Base-by-base conservation (phyloP, 1,140 invertebrate genomes). In the Tenebrio molitor region DNA sequence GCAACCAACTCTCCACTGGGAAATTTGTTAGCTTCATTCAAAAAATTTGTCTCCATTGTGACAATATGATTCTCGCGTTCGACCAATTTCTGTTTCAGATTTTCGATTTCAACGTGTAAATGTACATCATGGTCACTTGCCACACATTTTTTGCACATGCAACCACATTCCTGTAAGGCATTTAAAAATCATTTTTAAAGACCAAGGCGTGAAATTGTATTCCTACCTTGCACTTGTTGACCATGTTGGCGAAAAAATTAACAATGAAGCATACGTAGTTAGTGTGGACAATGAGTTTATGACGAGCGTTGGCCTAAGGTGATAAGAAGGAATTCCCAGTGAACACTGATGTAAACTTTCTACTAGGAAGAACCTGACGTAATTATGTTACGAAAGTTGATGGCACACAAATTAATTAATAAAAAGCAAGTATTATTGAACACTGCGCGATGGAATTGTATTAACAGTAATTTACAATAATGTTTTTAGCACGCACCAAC, bases 51-150 rank as follows among this genome's bases (percentile, higher is more conserved):
- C 82, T 97, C 95, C 87, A 97, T 91, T 74, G 89, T 91, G 65
- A 93, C 87, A 77, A 97, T 93, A 75, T 95, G 93, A 79, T 87
- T 88, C 81, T 96, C 93, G 77, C 91, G 89, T 80, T 95, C 93
- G 15, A 91, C 81, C 36, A 97, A 80, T 74, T 91, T 89, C 81
- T 93, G 91, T 79, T 93, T 91, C 71, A 97, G 84, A 82, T 93
- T 92, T 82, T 96, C 94, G 80, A 96, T 94, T 86, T 97, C 94
- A 16, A 91, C 91, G 82, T 93, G 92, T 66, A 95, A 85, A 82
- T 95, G 92, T 75, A 92, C 86, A 76, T 89, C 90, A 68, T 82
- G 77, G 58, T 82, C 81, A 67, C 77, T 77, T 23, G 80, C 74
- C 21, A 79, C 85, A 78, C 85, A 89, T 74, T 82, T 80, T 44